Evolutionary conservation across 1,140 invertebrate genomes (phyloP), one percentile per base, ranked within the genome.

Genomic region (Holcopasites calliopsidis): DNA sequence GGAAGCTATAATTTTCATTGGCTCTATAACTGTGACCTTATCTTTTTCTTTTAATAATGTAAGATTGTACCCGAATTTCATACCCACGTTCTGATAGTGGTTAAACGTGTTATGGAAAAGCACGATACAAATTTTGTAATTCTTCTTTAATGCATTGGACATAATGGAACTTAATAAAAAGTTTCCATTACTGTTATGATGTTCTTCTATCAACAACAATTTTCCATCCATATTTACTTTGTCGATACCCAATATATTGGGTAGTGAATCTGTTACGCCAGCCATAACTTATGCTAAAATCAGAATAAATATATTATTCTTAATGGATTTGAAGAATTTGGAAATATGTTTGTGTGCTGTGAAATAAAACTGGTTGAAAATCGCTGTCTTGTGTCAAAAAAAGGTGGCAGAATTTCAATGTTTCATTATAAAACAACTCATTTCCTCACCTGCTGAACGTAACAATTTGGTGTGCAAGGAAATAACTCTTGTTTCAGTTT

Each of bases 11-110:
- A 91, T 89, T 79, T 90, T 93, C 73, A 93, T 92, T 28, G 92
- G 91, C 86, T 94, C 94, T 47, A 93, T 92, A 68, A 94, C 91
- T 52, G 90, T 86, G 11, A 95, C 86, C 16, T 91, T 87, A 2
- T 90, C 92, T 62, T 92, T 89, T 21, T 93, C 92, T 65, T 93
- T 87, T 78, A 93, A 88, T 66, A 93, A 92, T 40, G 92, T 91
- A 31, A 95, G 89, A 88, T 95, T 95, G 82, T 95, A 95, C 33
- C 95, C 95, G 82, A 96, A 90, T 85, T 95, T 94, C 85, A 94
- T 93, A n/a, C 95, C 94, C 62, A 95, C 92, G 88, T 94, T 94
- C 61, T 95, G 93, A 83, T 95, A 96, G 85, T 96, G 95, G 31
- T 92, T 91, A 58, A 95, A 91, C 6, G 94, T 94, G 78, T 95